Evolutionary conservation across 1,140 invertebrate species (phyloP), one percentile per base, ranked within the genome.

Genomic region (Drosophila ogumai): DNA sequence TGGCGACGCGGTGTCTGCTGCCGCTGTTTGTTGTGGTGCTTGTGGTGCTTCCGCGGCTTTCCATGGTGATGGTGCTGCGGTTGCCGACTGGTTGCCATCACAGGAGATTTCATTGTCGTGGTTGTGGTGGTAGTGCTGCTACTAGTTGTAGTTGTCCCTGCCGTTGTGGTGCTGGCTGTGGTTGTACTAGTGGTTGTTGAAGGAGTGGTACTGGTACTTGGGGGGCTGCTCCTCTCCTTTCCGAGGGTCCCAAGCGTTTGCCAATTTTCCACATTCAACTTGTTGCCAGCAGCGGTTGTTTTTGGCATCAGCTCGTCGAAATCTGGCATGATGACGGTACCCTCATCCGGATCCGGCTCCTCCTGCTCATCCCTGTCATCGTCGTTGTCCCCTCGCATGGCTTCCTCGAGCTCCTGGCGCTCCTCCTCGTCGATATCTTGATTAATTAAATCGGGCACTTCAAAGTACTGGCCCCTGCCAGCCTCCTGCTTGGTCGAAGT

Each of bases 361-460:
- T 13, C 17, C 19, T 61, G 65, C 50, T 28, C 68, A 34, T 59
- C 75, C 34, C 64, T 76, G 17, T 66, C 65, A 4, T 57, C 58
- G 5, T 56, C 66, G 31, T 49, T 31, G 15, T 60, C 74, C 7
- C 72, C 73, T 7, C 75, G 41, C n/a, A 76, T 77, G 36, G 63
- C 74, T 43, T 60, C 69, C 50, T 69, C 67, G 31, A 64, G 65
- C 19, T 66, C 76, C 19, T 64, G 73, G 12, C 74, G 73, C 50
- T 87, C 63, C 60, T 74, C 75, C 32, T 72, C 85, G 63, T 86
- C 84, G 56, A 86, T 88, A 85, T 88, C 66, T 73, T 80, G 80
- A 90, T 80, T 81, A 92, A 88, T 85, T 91, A 92, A 91, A 91
- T 92, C 91, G 74, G 90, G 87, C 76, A 91, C 75, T 88, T 92